Conservation (phyloP, 2,113 vertebrate genomes). For the Hippocampus guttulatus region DNA sequence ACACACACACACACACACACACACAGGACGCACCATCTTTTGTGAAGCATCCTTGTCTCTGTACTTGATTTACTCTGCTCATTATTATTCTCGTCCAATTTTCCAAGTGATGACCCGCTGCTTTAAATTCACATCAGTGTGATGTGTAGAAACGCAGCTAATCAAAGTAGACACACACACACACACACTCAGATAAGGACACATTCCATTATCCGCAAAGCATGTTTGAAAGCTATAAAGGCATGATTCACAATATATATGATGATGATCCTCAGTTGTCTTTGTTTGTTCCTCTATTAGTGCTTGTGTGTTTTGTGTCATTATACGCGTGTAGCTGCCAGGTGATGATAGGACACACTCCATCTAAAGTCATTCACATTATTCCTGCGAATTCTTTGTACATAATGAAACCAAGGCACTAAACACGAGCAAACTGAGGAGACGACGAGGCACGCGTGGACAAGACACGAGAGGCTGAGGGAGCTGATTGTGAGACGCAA, state of each 20-base stretch:
- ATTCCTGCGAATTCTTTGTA: neutral
- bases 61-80: constrained; percentile 31
- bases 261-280: constrained; percentile 12
- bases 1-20: neutral
- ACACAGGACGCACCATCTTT: neutral
- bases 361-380: neutral
- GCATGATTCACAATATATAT: neutral
- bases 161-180: constrained; percentile 25
- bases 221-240: neutral
- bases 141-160: constrained; percentile 52
- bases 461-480: too few species aligned
- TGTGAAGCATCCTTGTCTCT: constrained; percentile 21
- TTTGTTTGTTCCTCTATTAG: neutral
- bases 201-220: neutral
- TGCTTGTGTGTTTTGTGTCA: neutral
- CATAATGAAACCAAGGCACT: neutral
- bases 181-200: neutral
- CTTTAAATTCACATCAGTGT: constrained; percentile 49
- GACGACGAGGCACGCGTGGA: too few species aligned
- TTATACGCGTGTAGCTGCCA: neutral
- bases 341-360: neutral
- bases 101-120: constrained; percentile 38
- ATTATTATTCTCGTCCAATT: constrained; percentile 56
- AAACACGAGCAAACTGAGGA: too few species aligned
- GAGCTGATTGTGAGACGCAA: too few species aligned